Conservation (phyloP, 2,888 invertebrate genomes). For the Cacoxenus indagator region DNA sequence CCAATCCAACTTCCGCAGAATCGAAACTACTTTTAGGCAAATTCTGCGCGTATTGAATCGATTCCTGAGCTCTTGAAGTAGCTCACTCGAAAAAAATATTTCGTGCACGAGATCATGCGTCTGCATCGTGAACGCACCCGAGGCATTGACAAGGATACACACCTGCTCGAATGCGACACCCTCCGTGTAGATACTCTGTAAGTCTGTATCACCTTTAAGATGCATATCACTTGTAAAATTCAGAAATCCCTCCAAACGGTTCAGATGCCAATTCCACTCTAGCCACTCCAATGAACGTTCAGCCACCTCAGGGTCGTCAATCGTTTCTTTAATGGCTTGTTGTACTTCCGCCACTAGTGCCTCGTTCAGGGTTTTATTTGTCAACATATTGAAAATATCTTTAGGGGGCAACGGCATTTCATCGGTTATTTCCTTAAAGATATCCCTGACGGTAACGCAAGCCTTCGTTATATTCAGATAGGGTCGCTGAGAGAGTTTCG, state of each 20-base stretch:
- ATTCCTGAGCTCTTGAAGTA: slow-evolving; percentile 33
- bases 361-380: slow-evolving; percentile 9
- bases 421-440: slow-evolving; percentile 20
- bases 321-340: background rate
- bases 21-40: slow-evolving; percentile 41
- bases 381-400: slow-evolving; percentile 30
- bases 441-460: slow-evolving; percentile 32
- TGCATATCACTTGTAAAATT: background rate
- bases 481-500: slow-evolving; percentile 18
- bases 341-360: background rate
- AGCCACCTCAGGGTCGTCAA: background rate
- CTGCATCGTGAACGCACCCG: background rate
- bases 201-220: background rate
- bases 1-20: slow-evolving; percentile 40
- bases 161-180: slow-evolving; percentile 17
- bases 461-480: slow-evolving; percentile 16
- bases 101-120: slow-evolving; percentile 38
- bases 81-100: slow-evolving; percentile 25
- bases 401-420: slow-evolving; percentile 28
- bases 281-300: slow-evolving; percentile 35
- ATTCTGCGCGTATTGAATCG: background rate
- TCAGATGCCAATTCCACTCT: slow-evolving; percentile 34
- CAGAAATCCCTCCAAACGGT: slow-evolving; percentile 32
- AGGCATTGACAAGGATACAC: slow-evolving; percentile 16
- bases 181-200: background rate